Evolutionary conservation across 2,888 invertebrate genomes (phyloP), one percentile per base, ranked within the genome.

Genomic region (Agonopterix heracliana): DNA sequence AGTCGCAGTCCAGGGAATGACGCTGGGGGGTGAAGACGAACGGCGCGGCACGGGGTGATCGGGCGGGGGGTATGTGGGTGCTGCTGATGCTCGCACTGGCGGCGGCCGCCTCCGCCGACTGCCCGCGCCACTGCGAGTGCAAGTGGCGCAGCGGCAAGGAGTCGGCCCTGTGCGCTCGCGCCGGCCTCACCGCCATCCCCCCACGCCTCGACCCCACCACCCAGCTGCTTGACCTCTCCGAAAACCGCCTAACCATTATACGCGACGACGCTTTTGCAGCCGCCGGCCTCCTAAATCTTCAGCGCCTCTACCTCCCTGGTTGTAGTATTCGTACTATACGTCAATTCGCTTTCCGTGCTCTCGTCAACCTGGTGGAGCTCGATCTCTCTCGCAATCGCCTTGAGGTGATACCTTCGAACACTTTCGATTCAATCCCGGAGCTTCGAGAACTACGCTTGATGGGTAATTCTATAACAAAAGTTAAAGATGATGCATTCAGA

Each of bases 101-200:
- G 73, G 84, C 81, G 68, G 82, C 81, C 70, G 88, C 89, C 64
- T 81, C 88, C 68, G 91, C 92, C 68, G 93, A 92, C 64, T 94
- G 94, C 74, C 94, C 94, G 47, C 90, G 90, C 55, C 89, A 92
- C 63, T 96, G 96, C 85, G 94, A 95, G 81, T 96, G 96, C 90
- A 95, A 95, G 83, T 96, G 96, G 96, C 94, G 94, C 78, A 93
- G 93, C 72, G 95, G 95, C 66, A 96, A 96, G 80, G 95, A 95
- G 82, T 93, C 95, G 46, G 95, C 95, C 50, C 89, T 94, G 64
- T 96, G 96, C 84, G 90, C 91, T 63, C 93, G 92, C 74, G 93
- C 93, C 53, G 94, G 93, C 72, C 90, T 95, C 63, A 91, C 92
- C 61, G 89, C 91, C 66, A 91, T 96, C 61, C 96, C 96, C 36